Evolutionary conservation across 2,888 invertebrate genomes (phyloP).

Genomic region (Dicroscelio sp.): DNA sequence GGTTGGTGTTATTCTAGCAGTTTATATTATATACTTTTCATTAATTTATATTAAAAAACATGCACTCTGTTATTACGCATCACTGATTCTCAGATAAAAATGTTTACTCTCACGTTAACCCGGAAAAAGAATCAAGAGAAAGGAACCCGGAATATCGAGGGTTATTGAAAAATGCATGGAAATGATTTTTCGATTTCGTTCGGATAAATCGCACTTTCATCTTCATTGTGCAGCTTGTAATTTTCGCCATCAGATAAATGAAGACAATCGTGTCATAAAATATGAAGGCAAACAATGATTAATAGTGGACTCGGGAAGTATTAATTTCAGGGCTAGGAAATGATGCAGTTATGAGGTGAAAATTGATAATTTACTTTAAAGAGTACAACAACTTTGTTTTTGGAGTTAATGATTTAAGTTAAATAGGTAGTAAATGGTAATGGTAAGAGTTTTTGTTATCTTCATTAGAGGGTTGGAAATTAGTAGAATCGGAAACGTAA

Average conservation of each 20-base stretch:
- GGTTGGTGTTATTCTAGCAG: too few relatives aligned
- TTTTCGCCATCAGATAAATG: slow-evolving; percentile 53
- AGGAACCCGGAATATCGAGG: slow-evolving; percentile 54
- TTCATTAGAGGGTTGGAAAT: too few relatives aligned
- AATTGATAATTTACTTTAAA: slow-evolving; percentile 18
- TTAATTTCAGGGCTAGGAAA: background rate
- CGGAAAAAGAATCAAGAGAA: slow-evolving; percentile 58
- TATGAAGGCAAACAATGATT: slow-evolving; percentile 41
- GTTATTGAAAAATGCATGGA: slow-evolving; percentile 41
- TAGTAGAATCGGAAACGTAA: too few relatives aligned
- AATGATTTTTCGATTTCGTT: slow-evolving; percentile 41
- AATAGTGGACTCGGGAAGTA: background rate
- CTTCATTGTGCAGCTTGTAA: slow-evolving; percentile 59
- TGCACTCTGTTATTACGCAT: too few relatives aligned
- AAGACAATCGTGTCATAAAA: slow-evolving; percentile 37
- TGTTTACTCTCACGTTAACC: slow-evolving; percentile 41
- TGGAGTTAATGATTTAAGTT: background rate
- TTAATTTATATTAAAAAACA: too few relatives aligned
- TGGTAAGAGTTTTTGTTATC: too few relatives aligned
- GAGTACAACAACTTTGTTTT: slow-evolving; percentile 2
- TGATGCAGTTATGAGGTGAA: background rate
- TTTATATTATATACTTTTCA: too few relatives aligned
- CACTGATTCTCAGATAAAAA: slow-evolving; percentile 26
- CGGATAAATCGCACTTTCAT: slow-evolving; percentile 55
- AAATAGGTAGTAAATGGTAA: background rate